A percentile compares a stretch with the other conserved stretches of the same genome.
These are phyloP conservation scores for Dreissena rostriformis DNA, from an alignment of 1,140 invertebrate genomes.

Conservation along the genomic window DNA sequence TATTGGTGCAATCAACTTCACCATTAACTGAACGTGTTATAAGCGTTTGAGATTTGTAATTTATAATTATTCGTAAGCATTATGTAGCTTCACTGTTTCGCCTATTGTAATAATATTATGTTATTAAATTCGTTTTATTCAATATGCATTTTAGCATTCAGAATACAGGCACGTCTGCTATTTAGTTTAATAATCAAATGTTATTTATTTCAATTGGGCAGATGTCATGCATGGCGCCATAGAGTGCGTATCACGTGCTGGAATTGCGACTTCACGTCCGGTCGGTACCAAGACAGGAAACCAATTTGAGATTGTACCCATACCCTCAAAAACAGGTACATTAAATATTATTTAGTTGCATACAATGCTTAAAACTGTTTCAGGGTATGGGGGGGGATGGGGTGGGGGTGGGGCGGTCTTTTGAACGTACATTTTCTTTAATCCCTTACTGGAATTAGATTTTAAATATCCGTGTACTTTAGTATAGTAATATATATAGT, in stretches of 20 bases:
- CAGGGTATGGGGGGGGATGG: too few species aligned
- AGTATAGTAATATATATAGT: not conserved
- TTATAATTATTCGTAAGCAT: too few species aligned
- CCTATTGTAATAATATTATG: too few species aligned
- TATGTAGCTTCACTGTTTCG: too few species aligned
- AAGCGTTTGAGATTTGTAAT: too few species aligned
- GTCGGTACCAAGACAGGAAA: slow-evolving; percentile 14
- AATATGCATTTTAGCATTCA: too few species aligned
- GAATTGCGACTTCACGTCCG: slow-evolving; percentile 27
- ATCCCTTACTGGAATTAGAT: not conserved
- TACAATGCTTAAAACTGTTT: too few species aligned
- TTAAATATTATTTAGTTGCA: too few species aligned
- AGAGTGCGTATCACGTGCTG: slow-evolving; percentile 16
- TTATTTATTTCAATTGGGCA: not conserved
- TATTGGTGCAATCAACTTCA: too few species aligned
- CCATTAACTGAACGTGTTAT: too few species aligned
- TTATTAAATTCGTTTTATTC: too few species aligned
- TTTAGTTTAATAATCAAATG: not conserved
- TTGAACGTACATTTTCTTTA: not conserved
- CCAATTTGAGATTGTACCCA: not conserved
- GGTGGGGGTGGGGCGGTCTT: too few species aligned
- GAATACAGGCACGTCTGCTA: not conserved
- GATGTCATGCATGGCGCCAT: slow-evolving; percentile 37
- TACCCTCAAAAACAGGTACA: slow-evolving; percentile 19
- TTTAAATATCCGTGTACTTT: not conserved